Evolutionary conservation across 1,140 invertebrate species (phyloP).

Genomic region (Lithobius niger): DNA sequence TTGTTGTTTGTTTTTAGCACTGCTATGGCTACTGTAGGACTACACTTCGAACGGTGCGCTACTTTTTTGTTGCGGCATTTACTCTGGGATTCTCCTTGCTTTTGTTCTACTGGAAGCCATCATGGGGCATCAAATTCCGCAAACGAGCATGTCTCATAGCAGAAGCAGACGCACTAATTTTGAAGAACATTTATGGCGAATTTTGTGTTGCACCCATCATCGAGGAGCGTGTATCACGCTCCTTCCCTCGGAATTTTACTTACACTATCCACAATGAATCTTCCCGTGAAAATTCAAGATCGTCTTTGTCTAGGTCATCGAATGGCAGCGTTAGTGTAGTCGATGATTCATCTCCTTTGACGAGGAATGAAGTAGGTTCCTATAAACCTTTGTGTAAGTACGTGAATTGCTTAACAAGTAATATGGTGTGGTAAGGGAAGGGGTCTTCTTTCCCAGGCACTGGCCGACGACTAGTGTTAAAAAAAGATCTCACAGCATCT

Average conservation of each 20-base stretch:
- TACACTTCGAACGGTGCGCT: slow-evolving; percentile 9
- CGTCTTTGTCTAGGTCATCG: slow-evolving; percentile 13
- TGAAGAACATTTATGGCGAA: slow-evolving; percentile 19
- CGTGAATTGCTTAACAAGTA: no score
- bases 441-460: no score
- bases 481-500: no score
- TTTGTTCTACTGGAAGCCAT: slow-evolving; percentile 23
- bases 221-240: slow-evolving; percentile 12
- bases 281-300: no score
- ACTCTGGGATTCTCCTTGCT: slow-evolving; percentile 15
- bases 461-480: no score
- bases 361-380: no score
- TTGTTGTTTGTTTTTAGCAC: slow-evolving; percentile 6
- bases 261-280: no score
- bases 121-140: slow-evolving; percentile 22
- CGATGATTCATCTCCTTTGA: slow-evolving; percentile 15
- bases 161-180: slow-evolving; percentile 15
- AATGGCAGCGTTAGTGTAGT: slow-evolving; percentile 5
- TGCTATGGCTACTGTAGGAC: slow-evolving; percentile 11
- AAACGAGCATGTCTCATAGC: slow-evolving; percentile 20
- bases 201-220: slow-evolving; percentile 14
- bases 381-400: no score
- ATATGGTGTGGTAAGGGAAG: no score
- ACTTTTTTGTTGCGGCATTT: slow-evolving; percentile 5
- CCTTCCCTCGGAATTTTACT: slow-evolving; percentile 16